Conservation (phyloP, 2,113 vertebrate species). For the Lepus americanus region DNA sequence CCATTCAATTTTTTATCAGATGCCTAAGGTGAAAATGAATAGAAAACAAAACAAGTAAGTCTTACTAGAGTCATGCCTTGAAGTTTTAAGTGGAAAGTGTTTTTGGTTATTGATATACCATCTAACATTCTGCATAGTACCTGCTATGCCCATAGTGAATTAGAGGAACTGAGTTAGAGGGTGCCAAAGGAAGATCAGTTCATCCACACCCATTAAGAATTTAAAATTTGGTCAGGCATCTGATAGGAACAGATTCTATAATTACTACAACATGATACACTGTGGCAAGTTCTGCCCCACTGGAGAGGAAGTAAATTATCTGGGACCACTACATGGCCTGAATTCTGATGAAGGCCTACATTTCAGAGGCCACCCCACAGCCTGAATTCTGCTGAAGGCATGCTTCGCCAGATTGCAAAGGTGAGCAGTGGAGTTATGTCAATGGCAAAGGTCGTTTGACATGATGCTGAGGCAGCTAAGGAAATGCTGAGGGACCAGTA, state of each 20-base stretch:
- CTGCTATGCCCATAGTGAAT: neutral
- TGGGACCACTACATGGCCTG: too few species aligned
- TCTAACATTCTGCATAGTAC: neutral
- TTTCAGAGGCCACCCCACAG: too few species aligned
- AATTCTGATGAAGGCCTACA: too few species aligned
- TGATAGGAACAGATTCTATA: neutral
- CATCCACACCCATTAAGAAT: neutral
- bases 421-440: too few species aligned
- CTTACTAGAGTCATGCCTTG: neutral
- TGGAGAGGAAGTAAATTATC: neutral
- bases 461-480: too few species aligned
- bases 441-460: too few species aligned
- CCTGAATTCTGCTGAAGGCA: too few species aligned
- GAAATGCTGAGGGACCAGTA: too few species aligned
- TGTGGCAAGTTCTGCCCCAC: neutral
- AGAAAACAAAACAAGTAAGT: neutral
- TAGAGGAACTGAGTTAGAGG: neutral
- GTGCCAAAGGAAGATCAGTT: neutral
- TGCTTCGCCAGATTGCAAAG: too few species aligned
- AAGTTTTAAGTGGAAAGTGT: neutral
- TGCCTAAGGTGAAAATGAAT: constrained; percentile 4
- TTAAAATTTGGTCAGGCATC: neutral
- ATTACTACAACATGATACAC: neutral
- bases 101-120: neutral
- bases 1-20: neutral